Evolutionary conservation across 2,888 invertebrate genomes (phyloP).

Genomic region (Cylloceria caligata): DNA sequence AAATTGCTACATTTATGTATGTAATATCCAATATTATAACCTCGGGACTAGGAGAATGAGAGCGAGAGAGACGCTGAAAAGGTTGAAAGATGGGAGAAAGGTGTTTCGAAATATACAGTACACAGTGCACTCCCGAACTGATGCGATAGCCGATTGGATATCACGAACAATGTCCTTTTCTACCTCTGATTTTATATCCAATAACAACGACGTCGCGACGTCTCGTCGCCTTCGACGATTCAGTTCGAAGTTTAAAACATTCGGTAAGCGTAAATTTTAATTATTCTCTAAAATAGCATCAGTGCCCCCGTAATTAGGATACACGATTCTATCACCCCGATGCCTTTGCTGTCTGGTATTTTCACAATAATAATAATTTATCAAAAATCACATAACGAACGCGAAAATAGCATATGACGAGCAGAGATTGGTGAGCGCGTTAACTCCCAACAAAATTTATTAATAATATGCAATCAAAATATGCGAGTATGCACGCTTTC

Average conservation of each 20-base stretch:
- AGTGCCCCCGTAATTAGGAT: constrained; percentile 34
- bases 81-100: constrained; percentile 9
- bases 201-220: background rate
- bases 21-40: constrained; percentile 71
- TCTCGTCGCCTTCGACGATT: constrained; percentile 4
- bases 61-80: constrained; percentile 2
- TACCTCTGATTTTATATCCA: constrained; percentile 17
- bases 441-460: constrained; percentile 56
- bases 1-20: constrained; percentile 73
- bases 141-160: background rate
- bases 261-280: constrained; percentile 5
- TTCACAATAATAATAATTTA: constrained; percentile 49
- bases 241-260: constrained; percentile 9
- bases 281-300: constrained; percentile 7
- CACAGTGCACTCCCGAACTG: constrained; percentile 23
- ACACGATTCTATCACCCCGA: constrained; percentile 1
- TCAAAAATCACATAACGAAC: constrained; percentile 30
- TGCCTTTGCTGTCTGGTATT: background rate
- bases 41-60: constrained; percentile 47
- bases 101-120: constrained; percentile 43
- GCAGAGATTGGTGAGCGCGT: constrained; percentile 17
- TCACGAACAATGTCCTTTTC: constrained; percentile 1
- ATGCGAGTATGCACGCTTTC: constrained; percentile 26
- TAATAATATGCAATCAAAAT: constrained; percentile 42
- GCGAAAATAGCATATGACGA: background rate